Base-by-base conservation (phyloP, 2,113 vertebrate genomes). In the Tachycineta bicolor region DNA sequence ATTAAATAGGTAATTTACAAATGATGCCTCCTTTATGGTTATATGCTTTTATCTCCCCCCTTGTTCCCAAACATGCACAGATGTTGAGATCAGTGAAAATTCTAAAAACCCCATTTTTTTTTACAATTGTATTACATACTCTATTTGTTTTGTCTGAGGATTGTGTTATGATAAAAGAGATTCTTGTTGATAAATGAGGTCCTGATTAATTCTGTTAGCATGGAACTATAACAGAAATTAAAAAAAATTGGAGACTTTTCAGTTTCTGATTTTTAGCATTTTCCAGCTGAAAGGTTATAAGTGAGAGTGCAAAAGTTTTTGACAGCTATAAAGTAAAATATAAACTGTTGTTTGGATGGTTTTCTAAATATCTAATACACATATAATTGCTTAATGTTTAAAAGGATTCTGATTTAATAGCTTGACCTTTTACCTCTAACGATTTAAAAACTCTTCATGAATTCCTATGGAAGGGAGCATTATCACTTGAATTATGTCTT, bases 41-140 rank as follows among this genome's bases (percentile, higher is more conserved):
- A 8, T 29, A 8, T 2, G 1, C 4, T 82, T 91, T 25, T 49
- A 67, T 7, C 10, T 59, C 6, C 22, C 13, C 1, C 2, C 5
- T 39, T 41, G 7, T 33, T 26, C 25, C 6, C 4, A 74, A 67
- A 70, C 4, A 31, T 3, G 4, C 2, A 14, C 8, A 52, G 3
- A 81, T 59, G 2, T 4, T 77, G 31, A 7, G 20, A 71, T 4
- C 4, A 33, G 1, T 26, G 26, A 77, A 73, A 76, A 46, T 33
- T 62, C 34, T 62, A 11, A 60, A 53, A 82, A 2, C 0, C 0
- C 0, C 2, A 0, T 0, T 6, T 0, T 6, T 71, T 75, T 73
- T 71, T 9, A 29, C 1, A 69, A 37, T 20, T 60, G 3, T 50
- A 10, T 65, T 34, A 3, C 49, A 63, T 29, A 59, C 1, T 33